These are phyloP conservation scores for Grantiella picta DNA, from an alignment of 2,113 vertebrate genomes.

Conservation along the genomic window DNA sequence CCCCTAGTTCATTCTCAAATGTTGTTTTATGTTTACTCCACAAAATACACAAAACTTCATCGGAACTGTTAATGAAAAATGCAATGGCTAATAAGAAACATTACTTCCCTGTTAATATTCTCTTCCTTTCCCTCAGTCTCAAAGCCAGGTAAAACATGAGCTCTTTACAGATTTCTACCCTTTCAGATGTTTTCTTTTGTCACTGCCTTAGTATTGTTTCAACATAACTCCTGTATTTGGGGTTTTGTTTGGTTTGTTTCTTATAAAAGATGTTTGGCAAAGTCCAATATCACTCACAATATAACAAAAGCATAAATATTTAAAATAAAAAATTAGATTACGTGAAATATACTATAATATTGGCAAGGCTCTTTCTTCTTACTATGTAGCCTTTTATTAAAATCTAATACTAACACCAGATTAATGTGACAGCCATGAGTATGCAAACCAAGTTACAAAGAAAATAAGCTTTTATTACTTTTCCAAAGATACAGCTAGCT, in stretches of 20 bases:
- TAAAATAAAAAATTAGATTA: conserved; percentile 71
- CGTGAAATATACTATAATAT: conserved; percentile 51
- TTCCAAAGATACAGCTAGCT: conserved; percentile 71
- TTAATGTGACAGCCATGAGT: conserved; percentile 76
- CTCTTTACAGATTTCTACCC: neutral
- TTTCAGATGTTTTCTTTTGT: neutral
- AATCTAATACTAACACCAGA: conserved; percentile 75
- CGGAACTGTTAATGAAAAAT: neutral
- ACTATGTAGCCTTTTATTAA: conserved; percentile 74
- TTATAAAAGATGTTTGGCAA: conserved; percentile 29
- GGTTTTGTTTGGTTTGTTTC: neutral
- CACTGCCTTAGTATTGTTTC: neutral
- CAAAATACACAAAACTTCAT: neutral
- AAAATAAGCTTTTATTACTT: conserved; percentile 83
- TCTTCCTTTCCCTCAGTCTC: neutral
- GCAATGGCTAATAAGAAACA: neutral
- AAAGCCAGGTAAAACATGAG: neutral
- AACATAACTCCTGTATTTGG: neutral
- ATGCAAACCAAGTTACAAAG: conserved; percentile 75
- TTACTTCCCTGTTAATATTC: neutral
- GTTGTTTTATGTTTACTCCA: neutral
- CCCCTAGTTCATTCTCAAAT: neutral
- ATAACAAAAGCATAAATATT: conserved; percentile 65
- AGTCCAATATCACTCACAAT: conserved; percentile 58
- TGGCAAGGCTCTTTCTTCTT: conserved; percentile 68